Evolutionary conservation across 2,113 vertebrate species (phyloP).

Genomic region (Etheostoma cragini): DNA sequence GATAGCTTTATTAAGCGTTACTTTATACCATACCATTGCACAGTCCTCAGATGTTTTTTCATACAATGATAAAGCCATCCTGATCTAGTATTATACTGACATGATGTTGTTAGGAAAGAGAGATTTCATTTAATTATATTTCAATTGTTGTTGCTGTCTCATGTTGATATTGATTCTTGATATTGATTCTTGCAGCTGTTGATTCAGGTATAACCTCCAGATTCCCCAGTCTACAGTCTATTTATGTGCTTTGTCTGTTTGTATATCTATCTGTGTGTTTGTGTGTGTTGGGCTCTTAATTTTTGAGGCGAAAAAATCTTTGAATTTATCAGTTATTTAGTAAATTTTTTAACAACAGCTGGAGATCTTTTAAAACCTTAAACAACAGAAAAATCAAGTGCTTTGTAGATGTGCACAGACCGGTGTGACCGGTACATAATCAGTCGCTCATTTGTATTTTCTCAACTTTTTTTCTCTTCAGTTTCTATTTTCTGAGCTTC

Average conservation of each 20-base stretch:
- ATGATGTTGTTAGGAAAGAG: conserved; percentile 6
- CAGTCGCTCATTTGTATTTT: neutral
- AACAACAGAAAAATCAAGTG: neutral
- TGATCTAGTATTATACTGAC: neutral
- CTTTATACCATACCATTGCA: neutral
- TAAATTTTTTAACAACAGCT: neutral
- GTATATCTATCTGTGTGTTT: conserved; percentile 25
- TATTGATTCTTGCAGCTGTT: conserved; percentile 48
- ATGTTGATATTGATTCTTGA: conserved; percentile 38
- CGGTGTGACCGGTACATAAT: neutral
- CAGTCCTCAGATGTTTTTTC: conserved; percentile 11
- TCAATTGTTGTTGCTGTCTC: conserved; percentile 30
- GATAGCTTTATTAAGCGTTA: neutral
- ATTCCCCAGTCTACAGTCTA: conserved; percentile 54
- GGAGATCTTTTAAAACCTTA: neutral
- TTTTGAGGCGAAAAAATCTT: conserved; percentile 16
- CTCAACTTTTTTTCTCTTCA: neutral
- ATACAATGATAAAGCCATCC: neutral
- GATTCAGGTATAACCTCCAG: conserved; percentile 53
- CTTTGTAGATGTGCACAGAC: neutral
- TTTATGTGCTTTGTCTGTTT: conserved; percentile 44
- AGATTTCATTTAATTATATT: neutral
- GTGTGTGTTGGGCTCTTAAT: conserved; percentile 57
- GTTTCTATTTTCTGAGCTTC: neutral
- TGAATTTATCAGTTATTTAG: neutral